These are phyloP conservation scores for Leptobrachium ailaonicum DNA, from an alignment of 2,113 vertebrate species.

Conservation along the genomic window DNA sequence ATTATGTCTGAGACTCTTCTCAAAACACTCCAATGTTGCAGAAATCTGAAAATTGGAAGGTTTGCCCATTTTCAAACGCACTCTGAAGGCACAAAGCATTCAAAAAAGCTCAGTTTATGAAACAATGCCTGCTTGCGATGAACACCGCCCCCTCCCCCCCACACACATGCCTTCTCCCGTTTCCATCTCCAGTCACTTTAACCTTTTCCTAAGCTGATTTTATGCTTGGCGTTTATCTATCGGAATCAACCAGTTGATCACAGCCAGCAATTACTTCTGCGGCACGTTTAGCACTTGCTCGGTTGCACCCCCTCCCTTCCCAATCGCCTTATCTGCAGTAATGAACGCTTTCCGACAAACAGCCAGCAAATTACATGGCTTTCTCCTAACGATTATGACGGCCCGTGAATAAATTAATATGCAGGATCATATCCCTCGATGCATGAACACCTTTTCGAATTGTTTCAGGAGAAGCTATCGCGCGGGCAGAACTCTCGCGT, in stretches of 20 bases:
- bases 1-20: not conserved
- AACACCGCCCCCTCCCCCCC: not conserved
- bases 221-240: constrained; percentile 4
- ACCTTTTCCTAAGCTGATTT: constrained; percentile 21
- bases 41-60: constrained; percentile 1
- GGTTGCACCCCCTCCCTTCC: not conserved
- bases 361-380: constrained; percentile 63
- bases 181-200: not conserved
- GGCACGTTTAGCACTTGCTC: not conserved
- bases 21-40: not conserved
- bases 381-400: constrained; percentile 62
- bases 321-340: constrained; percentile 52
- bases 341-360: constrained; percentile 60
- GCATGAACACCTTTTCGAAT: constrained; percentile 54
- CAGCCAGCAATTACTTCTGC: constrained; percentile 12
- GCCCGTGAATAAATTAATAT: constrained; percentile 61
- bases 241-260: constrained; percentile 24
- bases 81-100: not conserved
- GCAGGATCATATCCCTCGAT: constrained; percentile 63
- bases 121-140: not conserved
- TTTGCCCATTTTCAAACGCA: not conserved
- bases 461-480: constrained; percentile 51
- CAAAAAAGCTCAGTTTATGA: constrained; percentile 1
- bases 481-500: not conserved
- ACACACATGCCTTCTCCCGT: not conserved